Evolutionary conservation across 53 echinoderm and acorn worm species (phyloP), one percentile per base, ranked within the genome.

Genomic region (Paracentrotus lividus): DNA sequence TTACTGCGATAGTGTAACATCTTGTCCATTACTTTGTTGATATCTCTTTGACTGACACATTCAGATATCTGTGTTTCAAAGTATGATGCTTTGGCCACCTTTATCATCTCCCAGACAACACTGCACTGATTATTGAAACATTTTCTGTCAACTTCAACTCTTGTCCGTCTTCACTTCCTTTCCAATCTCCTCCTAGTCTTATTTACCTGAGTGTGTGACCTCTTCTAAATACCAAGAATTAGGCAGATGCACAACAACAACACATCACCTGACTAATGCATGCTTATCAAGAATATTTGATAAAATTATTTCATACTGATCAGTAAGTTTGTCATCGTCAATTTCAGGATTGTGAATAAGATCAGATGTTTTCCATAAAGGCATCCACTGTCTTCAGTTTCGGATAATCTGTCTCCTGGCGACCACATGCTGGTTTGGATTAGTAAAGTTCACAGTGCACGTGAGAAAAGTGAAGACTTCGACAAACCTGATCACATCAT

Each of bases 141-240:
- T n/a, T 84, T 15, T 84, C 85, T 84, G 49, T 84, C 85, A 12
- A 84, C 43, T 84, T 42, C 49, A 8, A 84, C 16, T 47, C 45
- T 84, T 18, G 44, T n/a, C n/a, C n/a, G n/a, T n/a, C n/a, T n/a
- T n/a, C n/a, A n/a, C n/a, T n/a, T n/a, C n/a, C n/a, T n/a, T n/a
- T n/a, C n/a, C n/a, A n/a, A n/a, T n/a, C n/a, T n/a, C n/a, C n/a
- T n/a, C n/a, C n/a, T n/a, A n/a, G 14, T 21, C 24, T 84, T 44
- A 8, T 34, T 68, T 68, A 31, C 33, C 33, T 34, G 68, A 31
- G 4, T 27, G 32, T n/a, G 27, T 86, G 31, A 86, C 55, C 86
- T 53, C 68, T 68, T 34, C 55, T 26, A 42, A 86, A 86, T 86
- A 53, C 86, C 86, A 86, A n/a, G 86, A 23, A 54, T 86, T 86